Percentiles rank a stretch among this genome's conserved stretches.
phyloP scores from a whole-genome alignment of 2,888 invertebrate species.

The Steinernema hermaphroditum region DNA sequence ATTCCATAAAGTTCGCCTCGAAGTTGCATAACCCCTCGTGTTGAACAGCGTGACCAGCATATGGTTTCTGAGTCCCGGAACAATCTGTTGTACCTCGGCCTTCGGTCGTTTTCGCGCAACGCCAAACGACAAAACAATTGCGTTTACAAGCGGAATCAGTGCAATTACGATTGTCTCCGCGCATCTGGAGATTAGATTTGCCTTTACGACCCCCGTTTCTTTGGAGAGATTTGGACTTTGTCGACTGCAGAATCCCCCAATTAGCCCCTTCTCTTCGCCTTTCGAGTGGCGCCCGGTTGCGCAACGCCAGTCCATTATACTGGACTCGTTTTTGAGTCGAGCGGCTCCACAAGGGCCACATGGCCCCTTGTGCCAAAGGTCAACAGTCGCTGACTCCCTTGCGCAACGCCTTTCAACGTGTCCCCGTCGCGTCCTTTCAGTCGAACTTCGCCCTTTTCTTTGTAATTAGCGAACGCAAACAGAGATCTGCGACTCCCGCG shows the following conservation, averaged over 20 bases:
- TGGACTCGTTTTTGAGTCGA: neutral
- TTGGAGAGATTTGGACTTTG: neutral
- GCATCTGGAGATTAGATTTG: conserved; percentile 28
- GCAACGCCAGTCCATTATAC: conserved; percentile 27
- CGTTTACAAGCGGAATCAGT: conserved; percentile 24
- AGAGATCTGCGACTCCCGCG: conserved; percentile 3
- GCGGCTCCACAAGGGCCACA: conserved; percentile 25
- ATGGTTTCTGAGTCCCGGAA: neutral
- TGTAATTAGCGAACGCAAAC: conserved; percentile 27
- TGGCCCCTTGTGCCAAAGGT: conserved; percentile 19
- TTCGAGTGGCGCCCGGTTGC: too few relatives aligned
- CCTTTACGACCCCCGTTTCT: conserved; percentile 21
- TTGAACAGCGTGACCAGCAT: too few relatives aligned
- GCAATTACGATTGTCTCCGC: conserved; percentile 16
- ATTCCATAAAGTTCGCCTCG: neutral
- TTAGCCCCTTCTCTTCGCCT: neutral
- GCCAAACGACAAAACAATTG: conserved; percentile 29
- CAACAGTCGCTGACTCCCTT: conserved; percentile 29
- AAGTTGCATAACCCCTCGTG: neutral
- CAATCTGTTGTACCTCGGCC: conserved; percentile 5
- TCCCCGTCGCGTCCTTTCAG: neutral
- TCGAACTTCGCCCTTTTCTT: conserved; percentile 19
- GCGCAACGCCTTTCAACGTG: conserved; percentile 27
- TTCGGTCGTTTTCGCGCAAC: conserved; percentile 20
- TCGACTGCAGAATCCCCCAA: conserved; percentile 3